Conservation (phyloP, 2,888 invertebrate species). For the Anorthoa munda region DNA sequence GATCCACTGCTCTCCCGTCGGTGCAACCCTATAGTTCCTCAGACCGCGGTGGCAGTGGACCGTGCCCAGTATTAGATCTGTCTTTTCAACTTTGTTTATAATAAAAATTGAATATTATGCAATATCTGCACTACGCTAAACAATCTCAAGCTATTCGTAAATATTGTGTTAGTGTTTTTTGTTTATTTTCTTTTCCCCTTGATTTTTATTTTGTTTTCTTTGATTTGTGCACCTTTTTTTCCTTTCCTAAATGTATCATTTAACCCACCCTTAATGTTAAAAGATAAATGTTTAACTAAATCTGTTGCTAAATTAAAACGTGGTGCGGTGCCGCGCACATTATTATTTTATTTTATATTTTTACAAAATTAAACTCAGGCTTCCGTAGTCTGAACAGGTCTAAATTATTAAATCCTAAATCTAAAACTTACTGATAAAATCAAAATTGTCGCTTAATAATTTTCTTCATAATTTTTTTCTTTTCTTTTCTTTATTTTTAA, state of each 20-base stretch:
- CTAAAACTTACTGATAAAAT: constrained; percentile 28
- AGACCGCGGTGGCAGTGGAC: constrained; percentile 51
- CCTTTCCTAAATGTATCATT: constrained; percentile 66
- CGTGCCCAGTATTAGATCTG: constrained; percentile 46
- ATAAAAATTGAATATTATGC: constrained; percentile 84
- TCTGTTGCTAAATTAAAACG: constrained; percentile 52
- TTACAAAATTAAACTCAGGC: constrained; percentile 38
- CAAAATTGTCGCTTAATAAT: constrained; percentile 44
- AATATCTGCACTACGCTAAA: constrained; percentile 87
- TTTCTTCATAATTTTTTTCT: constrained; percentile 52
- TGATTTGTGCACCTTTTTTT: constrained; percentile 69
- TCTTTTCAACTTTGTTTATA: constrained; percentile 80
- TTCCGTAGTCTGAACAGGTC: constrained; percentile 15
- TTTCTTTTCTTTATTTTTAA: constrained; percentile 61
- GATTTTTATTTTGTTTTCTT: constrained; percentile 63
- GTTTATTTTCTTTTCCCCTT: constrained; percentile 67
- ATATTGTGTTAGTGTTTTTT: constrained; percentile 80
- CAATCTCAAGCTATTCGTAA: constrained; percentile 82
- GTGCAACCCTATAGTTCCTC: constrained; percentile 30
- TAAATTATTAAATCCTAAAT: constrained; percentile 24
- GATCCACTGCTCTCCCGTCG: constrained; percentile 49
- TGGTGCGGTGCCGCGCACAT: constrained; percentile 80
- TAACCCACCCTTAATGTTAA: constrained; percentile 55
- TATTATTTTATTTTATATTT: constrained; percentile 42
- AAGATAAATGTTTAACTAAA: constrained; percentile 54